Evolutionary conservation across 2,113 vertebrate species (phyloP).

Genomic region (Hemichromis elongatus): DNA sequence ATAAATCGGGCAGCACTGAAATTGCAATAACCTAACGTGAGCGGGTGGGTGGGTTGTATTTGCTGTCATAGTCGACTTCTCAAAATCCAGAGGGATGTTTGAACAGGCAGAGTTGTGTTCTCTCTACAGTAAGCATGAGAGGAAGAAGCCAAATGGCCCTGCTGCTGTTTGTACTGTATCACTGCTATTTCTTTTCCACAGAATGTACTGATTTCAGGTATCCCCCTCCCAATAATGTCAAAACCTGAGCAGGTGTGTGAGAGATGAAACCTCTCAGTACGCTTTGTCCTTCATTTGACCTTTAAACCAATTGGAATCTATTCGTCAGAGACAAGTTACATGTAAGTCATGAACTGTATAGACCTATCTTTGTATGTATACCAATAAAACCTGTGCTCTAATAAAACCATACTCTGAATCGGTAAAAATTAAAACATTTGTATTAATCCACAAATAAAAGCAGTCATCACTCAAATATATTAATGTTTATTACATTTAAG

Average conservation of each 20-base stretch:
- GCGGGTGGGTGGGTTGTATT: background rate
- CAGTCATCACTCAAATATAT: conserved; percentile 59
- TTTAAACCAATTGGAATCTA: conserved; percentile 39
- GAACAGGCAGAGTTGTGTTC: conserved; percentile 24
- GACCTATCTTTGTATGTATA: conserved; percentile 74
- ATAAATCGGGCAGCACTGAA: conserved; percentile 41
- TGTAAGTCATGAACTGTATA: conserved; percentile 69
- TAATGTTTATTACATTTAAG: conserved; percentile 64
- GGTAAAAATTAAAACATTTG: conserved; percentile 69
- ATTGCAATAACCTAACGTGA: conserved; percentile 57
- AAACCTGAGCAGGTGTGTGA: conserved; percentile 13
- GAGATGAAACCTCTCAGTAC: conserved; percentile 20
- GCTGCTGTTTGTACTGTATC: conserved; percentile 49
- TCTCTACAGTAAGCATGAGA: conserved; percentile 42
- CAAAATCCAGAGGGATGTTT: conserved; percentile 21
- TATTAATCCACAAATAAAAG: conserved; percentile 68
- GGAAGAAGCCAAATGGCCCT: conserved; percentile 27
- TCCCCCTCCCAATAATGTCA: conserved; percentile 29
- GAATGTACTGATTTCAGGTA: conserved; percentile 51
- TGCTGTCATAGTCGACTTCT: conserved; percentile 15
- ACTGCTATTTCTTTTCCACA: conserved; percentile 50
- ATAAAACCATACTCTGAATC: conserved; percentile 69
- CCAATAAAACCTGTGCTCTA: conserved; percentile 70
- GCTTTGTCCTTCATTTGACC: conserved; percentile 44
- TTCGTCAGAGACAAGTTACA: conserved; percentile 48